Evolutionary conservation across 2,113 vertebrate genomes (phyloP).

Genomic region (Camelus bactrianus): DNA sequence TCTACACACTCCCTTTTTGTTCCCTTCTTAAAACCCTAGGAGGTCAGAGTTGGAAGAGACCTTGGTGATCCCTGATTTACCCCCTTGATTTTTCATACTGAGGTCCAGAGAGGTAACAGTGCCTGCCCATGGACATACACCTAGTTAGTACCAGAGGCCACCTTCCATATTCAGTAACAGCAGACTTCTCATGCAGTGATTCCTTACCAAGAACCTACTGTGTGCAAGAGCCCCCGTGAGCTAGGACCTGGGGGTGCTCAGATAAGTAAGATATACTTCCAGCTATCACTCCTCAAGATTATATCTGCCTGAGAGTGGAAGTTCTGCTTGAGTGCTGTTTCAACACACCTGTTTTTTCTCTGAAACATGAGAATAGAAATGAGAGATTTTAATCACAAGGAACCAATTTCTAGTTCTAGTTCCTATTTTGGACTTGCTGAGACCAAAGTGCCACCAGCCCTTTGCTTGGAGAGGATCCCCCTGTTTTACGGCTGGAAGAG

Average conservation of each 20-base stretch:
- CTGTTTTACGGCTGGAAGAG: not conserved
- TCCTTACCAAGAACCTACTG: not conserved
- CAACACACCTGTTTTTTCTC: not conserved
- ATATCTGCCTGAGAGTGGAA: not conserved
- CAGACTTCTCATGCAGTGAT: not conserved
- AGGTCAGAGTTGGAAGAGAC: not conserved
- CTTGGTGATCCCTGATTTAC: not conserved
- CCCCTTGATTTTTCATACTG: not conserved
- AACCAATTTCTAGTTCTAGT: not conserved
- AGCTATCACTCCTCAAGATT: not conserved
- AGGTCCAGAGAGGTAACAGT: not conserved
- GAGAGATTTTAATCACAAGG: not conserved
- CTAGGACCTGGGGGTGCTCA: not conserved
- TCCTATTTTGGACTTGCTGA: not conserved
- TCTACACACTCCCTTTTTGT: not conserved
- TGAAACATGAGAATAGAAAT: not conserved
- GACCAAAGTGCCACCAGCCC: not conserved
- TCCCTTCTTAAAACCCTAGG: not conserved
- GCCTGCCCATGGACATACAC: not conserved
- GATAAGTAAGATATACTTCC: not conserved
- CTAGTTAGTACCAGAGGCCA: not conserved
- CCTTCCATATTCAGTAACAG: not conserved
- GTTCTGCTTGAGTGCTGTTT: not conserved
- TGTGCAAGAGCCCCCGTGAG: not conserved
- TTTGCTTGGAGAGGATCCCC: not conserved